Conservation (phyloP, 1,140 invertebrate genomes). For the Condylostylus longicornis region DNA sequence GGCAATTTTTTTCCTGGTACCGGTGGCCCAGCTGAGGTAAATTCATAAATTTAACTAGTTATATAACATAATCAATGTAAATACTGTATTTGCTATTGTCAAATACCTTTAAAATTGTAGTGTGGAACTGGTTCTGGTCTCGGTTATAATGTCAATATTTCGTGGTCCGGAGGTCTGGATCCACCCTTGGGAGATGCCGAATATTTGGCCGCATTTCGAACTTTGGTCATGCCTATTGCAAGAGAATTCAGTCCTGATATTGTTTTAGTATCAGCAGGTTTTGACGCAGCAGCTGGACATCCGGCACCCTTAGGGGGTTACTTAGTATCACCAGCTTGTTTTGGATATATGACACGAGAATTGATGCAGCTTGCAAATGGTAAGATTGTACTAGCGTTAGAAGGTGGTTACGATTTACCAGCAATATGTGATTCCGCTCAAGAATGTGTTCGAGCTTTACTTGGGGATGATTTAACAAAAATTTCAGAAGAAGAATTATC, state of each 20-base stretch:
- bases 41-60: conserved; percentile 23
- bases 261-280: conserved; percentile 91
- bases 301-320: conserved; percentile 89
- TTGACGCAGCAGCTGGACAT: conserved; percentile 91
- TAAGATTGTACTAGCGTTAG: conserved; percentile 75
- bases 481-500: conserved; percentile 65
- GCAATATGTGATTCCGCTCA: conserved; percentile 96
- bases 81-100: conserved; percentile 1
- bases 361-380: conserved; percentile 80
- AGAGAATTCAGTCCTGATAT: conserved; percentile 89
- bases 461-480: conserved; percentile 66
- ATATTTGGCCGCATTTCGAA: conserved; percentile 92
- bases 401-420: conserved; percentile 90
- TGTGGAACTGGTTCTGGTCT: conserved; percentile 81
- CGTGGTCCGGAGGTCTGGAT: conserved; percentile 82
- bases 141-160: conserved; percentile 93
- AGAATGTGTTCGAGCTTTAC: conserved; percentile 80
- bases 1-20: conserved; percentile 99
- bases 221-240: conserved; percentile 83
- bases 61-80: not conserved
- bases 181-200: conserved; percentile 94
- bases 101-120: conserved; percentile 13
- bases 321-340: conserved; percentile 82
- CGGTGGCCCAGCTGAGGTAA: conserved; percentile 65
- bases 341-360: conserved; percentile 92